Evolutionary conservation across 2,797 vertebrate species (phyloP), one percentile per base, ranked within the genome.

Genomic region (Poeciliopsis presidionis): DNA sequence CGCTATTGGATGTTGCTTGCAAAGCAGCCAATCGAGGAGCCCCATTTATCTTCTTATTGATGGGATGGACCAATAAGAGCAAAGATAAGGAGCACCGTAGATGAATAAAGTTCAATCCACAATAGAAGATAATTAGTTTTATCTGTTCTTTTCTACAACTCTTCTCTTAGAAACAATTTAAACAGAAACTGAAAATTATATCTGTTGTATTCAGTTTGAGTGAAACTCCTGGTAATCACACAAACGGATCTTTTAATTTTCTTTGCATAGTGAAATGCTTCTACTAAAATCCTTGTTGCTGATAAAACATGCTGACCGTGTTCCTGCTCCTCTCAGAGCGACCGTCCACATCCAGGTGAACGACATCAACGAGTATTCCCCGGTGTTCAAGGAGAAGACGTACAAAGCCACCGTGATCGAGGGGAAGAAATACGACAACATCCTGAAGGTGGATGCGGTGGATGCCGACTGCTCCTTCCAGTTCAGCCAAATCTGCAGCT

Each of bases 401-500:
- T 99, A 99, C 96, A 98, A 99, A 91, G 97, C 97, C 20, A 94
- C 97, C 0, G 96, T 96, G 1, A 93, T 97, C 0, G 98, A 99
- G 91, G 98, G 98, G 8, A 97, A 95, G 93, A 96, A 95, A 65
- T 96, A 96, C 0, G 96, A 97, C 95, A 98, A 91, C 93, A 95
- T 99, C 89, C 86, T 99, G 88, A 95, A 94, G 79, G 98, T 99
- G 92, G 98, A 99, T 79, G 98, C 98, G 0, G 96, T 98, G 89
- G 98, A 99, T 7, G 98, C 98, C 0, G 98, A 99, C 93, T 99
- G 98, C 84, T 99, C 98, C 0, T 98, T 98, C 25, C 98, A 99
- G 95, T 99, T 98, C 94, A 99, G 98, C 95, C 98, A 99, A 93
- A 98, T 99, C 81, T 99, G 98, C 96, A 98, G 89, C 94, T 99